Evolutionary conservation across 2,888 invertebrate genomes (phyloP).

Genomic region (Clivina fossor): DNA sequence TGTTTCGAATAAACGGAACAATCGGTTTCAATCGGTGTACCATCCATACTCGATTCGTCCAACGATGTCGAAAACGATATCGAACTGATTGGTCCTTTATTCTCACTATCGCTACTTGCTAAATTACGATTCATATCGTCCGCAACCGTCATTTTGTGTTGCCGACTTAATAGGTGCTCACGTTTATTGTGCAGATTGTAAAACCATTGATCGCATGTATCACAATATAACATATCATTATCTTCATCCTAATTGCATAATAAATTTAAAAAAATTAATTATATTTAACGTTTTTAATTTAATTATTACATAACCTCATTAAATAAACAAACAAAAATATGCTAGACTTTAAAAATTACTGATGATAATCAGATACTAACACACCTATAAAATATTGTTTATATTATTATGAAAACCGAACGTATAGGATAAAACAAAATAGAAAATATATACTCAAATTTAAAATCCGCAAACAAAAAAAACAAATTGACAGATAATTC

Average conservation of each 20-base stretch:
- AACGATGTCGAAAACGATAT: slow-evolving; percentile 47
- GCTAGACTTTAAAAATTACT: too few relatives aligned
- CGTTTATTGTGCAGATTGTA: slow-evolving; percentile 61
- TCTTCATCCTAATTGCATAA: slow-evolving; percentile 61
- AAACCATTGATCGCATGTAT: slow-evolving; percentile 62
- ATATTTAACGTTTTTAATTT: too few relatives aligned
- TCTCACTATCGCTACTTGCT: slow-evolving; percentile 41
- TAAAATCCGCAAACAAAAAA: too few relatives aligned
- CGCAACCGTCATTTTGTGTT: slow-evolving; percentile 56
- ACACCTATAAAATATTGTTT: too few relatives aligned
- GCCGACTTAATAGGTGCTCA: slow-evolving; percentile 60
- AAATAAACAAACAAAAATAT: too few relatives aligned
- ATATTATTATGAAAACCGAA: too few relatives aligned
- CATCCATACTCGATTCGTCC: slow-evolving; percentile 53
- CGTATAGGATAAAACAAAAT: too few relatives aligned
- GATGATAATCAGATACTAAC: too few relatives aligned
- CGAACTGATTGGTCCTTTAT: slow-evolving; percentile 21
- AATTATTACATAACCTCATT: too few relatives aligned
- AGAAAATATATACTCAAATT: too few relatives aligned
- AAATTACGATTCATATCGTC: slow-evolving; percentile 52
- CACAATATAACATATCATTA: slow-evolving; percentile 59
- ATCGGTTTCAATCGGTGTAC: slow-evolving; percentile 41
- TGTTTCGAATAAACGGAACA: slow-evolving; percentile 14
- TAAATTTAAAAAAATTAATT: too few relatives aligned
- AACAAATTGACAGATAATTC: too few relatives aligned